A percentile compares a stretch with the other conserved stretches of the same genome.
These are phyloP conservation scores for Morpho helenor DNA, from an alignment of 2,888 invertebrate genomes.

Conservation along the genomic window DNA sequence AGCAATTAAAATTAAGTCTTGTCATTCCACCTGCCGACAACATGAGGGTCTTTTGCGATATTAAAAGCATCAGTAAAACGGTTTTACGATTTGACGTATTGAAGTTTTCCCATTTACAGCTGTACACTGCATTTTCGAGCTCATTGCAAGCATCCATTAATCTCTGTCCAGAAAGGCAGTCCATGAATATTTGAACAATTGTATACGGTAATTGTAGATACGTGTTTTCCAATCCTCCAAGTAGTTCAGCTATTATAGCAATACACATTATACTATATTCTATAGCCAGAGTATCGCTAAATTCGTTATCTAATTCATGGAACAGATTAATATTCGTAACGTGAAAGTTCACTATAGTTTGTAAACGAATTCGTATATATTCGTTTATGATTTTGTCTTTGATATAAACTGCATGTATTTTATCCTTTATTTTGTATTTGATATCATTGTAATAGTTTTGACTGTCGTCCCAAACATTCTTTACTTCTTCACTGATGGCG, in stretches of 20 bases:
- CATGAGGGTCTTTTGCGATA: constrained; percentile 45
- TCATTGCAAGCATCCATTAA: constrained; percentile 45
- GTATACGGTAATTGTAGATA: constrained; percentile 46
- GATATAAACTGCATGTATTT: constrained; percentile 1
- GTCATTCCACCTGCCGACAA: constrained; percentile 53
- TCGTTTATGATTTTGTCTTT: constrained; percentile 32
- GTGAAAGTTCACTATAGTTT: constrained; percentile 39
- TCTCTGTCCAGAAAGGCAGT: constrained; percentile 51
- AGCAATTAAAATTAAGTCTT: constrained; percentile 39
- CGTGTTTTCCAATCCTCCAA: constrained; percentile 52
- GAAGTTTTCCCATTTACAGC: constrained; percentile 56
- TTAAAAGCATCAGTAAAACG: constrained; percentile 45
- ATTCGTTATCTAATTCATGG: constrained; percentile 36
- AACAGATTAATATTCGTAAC: constrained; percentile 36
- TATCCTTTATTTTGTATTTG: constrained; percentile 3
- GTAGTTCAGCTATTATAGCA: constrained; percentile 45
- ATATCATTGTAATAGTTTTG: constrained; percentile 17
- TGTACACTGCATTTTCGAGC: constrained; percentile 48
- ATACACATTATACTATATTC: constrained; percentile 42
- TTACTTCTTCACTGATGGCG: constrained; percentile 44
- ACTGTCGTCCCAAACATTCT: constrained; percentile 42
- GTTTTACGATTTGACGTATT: constrained; percentile 44
- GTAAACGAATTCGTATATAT: constrained; percentile 34
- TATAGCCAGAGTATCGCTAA: constrained; percentile 39
- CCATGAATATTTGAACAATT: constrained; percentile 44